Base-by-base conservation (phyloP, 2,797 vertebrate species). In the Pseudotriccus pelzelni region DNA sequence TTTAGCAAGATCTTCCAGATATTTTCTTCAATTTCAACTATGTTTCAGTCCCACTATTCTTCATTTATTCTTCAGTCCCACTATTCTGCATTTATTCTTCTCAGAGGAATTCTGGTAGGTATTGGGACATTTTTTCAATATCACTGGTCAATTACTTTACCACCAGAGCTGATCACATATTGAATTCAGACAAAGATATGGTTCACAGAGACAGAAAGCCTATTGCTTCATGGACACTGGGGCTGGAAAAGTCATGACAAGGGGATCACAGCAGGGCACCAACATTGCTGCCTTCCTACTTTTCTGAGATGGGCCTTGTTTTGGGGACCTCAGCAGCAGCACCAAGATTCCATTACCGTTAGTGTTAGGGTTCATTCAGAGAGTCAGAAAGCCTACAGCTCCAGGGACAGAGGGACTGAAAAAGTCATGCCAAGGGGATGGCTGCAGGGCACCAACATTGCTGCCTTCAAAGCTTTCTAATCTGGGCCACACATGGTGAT, bases 1-100 rank as follows among this genome's bases (percentile, higher is more conserved):
- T 95, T 36, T 87, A 89, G 64, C 53, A 87, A 87, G 53, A 80
- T 72, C 53, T 83, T 92, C 43, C 49, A 83, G 80, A 60, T 87
- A 78, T 81, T 94, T 93, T 90, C 58, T 84, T 39, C 62, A 60
- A 41, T 89, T 93, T 79, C 69, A 81, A 53, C 63, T 36, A 7
- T 58, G 75, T 85, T 92, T 90, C 47, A 63, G 17, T 80, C 56
- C 37, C 37, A 23, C 28, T 82, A 28, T n/a, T 59, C 34, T 36
- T 47, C 55, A 77, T 94, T 76, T 74, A 25, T 89, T 85, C 52
- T 89, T 94, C 78, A 63, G 17, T 80, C 56, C 37, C 37, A 23
- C 28, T 82, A n/a, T n/a, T 82, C 34, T 36, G 50, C 55, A 77
- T 94, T 76, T 74, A 25, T 89, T 85, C 52, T 89, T 94, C 78